A percentile compares a stretch with the other conserved stretches of the same genome.
Evolutionary conservation across 2,113 vertebrate genomes (phyloP).

Genomic region (Eurystomus gularis): DNA sequence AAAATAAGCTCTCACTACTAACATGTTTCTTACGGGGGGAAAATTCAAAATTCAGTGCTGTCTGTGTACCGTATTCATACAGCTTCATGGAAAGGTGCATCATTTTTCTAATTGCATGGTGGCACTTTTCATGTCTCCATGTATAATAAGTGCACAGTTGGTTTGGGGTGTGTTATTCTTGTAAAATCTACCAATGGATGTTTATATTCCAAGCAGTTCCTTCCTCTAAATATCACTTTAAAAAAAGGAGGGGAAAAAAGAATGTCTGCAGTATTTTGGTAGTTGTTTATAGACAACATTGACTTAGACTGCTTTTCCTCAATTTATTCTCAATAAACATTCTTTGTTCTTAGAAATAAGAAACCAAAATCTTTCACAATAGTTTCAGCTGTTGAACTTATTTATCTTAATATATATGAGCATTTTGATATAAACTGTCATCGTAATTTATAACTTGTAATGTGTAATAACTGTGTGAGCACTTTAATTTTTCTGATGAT

Average conservation of each 20-base stretch:
- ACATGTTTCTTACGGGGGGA: neutral
- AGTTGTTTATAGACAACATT: neutral
- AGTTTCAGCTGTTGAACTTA: neutral
- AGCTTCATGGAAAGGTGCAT: neutral
- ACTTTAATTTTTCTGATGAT: neutral
- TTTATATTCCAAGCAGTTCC: neutral
- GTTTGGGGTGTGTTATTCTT: neutral
- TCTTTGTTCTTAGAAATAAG: neutral
- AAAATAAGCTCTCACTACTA: neutral
- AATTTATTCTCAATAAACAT: neutral
- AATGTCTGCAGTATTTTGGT: neutral
- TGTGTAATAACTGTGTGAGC: neutral
- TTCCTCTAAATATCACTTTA: neutral
- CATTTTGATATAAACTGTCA: neutral
- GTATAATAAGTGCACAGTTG: neutral
- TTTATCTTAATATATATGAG: neutral
- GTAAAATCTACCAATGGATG: neutral
- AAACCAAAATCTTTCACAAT: neutral
- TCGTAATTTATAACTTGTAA: neutral
- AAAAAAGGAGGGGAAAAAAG: neutral
- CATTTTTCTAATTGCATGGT: neutral
- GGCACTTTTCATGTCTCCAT: neutral
- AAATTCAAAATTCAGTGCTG: neutral
- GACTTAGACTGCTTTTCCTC: neutral
- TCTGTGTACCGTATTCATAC: rapidly evolving